Conservation (phyloP, 2,888 invertebrate species). For the Colostygia pectinataria region DNA sequence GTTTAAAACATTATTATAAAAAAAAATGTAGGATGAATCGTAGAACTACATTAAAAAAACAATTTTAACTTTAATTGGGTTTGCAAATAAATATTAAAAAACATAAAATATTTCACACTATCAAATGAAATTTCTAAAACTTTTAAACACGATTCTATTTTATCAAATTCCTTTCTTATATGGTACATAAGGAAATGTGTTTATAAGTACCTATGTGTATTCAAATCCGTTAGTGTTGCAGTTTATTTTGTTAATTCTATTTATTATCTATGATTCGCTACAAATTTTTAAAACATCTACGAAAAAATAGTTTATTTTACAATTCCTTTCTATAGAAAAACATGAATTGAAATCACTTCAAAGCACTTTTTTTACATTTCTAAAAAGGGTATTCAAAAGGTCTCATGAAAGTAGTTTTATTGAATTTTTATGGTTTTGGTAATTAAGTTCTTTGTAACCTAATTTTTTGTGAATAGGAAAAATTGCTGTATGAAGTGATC, state of each 20-base stretch:
- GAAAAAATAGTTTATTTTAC: constrained; percentile 55
- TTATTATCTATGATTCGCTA: constrained; percentile 55
- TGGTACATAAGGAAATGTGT: constrained; percentile 32
- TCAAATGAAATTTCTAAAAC: constrained; percentile 1
- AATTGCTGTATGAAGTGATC: constrained; percentile 20
- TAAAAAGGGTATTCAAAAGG: too few species aligned
- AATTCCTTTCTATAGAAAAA: constrained; percentile 55
- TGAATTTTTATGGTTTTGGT: not conserved
- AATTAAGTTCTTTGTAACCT: not conserved
- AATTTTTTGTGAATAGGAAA: not conserved
- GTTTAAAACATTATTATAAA: too few species aligned
- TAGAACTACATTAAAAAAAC: constrained; percentile 19
- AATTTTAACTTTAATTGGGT: constrained; percentile 1
- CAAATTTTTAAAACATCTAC: constrained; percentile 52
- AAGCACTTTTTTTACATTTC: too few species aligned
- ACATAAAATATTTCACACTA: not conserved
- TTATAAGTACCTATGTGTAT: constrained; percentile 39
- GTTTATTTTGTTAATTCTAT: constrained; percentile 52
- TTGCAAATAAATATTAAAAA: constrained; percentile 2
- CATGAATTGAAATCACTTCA: constrained; percentile 38
- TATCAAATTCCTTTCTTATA: constrained; percentile 33
- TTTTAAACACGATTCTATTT: constrained; percentile 23
- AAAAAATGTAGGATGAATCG: constrained; percentile 21
- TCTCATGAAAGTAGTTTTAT: too few species aligned
- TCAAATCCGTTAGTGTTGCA: constrained; percentile 82